These are phyloP conservation scores for Campoletis raptor DNA, from an alignment of 2,888 invertebrate genomes.

Conservation along the genomic window DNA sequence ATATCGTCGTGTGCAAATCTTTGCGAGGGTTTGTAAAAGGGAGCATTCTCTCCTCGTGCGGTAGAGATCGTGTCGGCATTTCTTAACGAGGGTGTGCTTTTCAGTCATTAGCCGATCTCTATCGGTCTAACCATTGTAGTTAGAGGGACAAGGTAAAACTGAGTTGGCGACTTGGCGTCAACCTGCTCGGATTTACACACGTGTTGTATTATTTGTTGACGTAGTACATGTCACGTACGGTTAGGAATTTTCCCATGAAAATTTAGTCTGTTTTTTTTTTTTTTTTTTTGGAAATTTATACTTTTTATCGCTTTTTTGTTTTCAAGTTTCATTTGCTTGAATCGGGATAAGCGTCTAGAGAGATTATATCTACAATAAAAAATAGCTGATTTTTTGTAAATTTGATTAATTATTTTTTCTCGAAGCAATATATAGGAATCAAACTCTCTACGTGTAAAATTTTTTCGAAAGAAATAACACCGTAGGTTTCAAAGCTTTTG, in stretches of 20 bases:
- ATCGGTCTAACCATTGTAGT: slow-evolving; percentile 82
- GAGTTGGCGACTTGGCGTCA: slow-evolving; percentile 55
- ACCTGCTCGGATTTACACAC: slow-evolving; percentile 35
- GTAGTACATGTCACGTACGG: background rate
- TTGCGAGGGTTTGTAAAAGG: slow-evolving; percentile 25
- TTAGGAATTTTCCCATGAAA: slow-evolving; percentile 5
- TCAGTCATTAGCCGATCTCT: slow-evolving; percentile 81
- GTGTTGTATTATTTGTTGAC: slow-evolving; percentile 17
- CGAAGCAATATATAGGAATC: background rate
- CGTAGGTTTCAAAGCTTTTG: slow-evolving; percentile 1
- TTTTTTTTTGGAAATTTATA: background rate
- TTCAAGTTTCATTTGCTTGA: background rate
- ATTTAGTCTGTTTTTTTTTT: background rate
- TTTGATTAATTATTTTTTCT: slow-evolving; percentile 2
- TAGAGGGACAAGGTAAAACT: slow-evolving; percentile 70
- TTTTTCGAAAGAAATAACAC: background rate
- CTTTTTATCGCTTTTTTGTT: background rate
- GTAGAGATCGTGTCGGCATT: slow-evolving; percentile 80
- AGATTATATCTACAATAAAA: background rate
- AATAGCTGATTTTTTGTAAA: background rate
- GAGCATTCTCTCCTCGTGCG: slow-evolving; percentile 30
- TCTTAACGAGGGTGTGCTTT: slow-evolving; percentile 82
- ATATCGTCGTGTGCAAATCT: slow-evolving; percentile 33
- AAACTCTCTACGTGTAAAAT: background rate
- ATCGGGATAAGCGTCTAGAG: background rate